Base-by-base conservation (phyloP, 1,140 invertebrate genomes). In the Asobara japonica region DNA sequence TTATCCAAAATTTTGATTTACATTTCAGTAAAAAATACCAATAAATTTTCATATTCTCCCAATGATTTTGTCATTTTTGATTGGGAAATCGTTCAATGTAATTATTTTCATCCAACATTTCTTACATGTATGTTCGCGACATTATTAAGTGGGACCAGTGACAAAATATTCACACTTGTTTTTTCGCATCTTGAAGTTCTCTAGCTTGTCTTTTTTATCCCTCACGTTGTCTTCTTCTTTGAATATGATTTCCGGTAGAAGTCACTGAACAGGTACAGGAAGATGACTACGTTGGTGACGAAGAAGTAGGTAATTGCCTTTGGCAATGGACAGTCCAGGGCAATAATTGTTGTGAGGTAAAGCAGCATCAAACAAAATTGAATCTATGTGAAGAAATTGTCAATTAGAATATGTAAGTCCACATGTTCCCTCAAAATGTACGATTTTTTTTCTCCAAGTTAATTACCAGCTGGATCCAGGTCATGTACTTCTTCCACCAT, bases 401-500 rank as follows among this genome's bases (percentile, higher is more conserved):
- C 20, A 29, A 38, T 25, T 41, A 22, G 56, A 25, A 65, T 38
- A 48, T 22, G 16, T 20, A 71, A 4, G 20, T 69, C n/a, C n/a
- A n/a, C n/a, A n/a, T n/a, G n/a, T n/a, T n/a, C n/a, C n/a, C n/a
- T n/a, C n/a, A n/a, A n/a, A n/a, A n/a, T n/a, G n/a, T n/a, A 69
- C 27, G n/a, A 22, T 25, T 48, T 20, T 16, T 61, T 56, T 60
- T 41, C 27, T 41, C 5, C n/a, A n/a, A n/a, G n/a, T n/a, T 83
- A 82, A 83, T 87, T 86, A 92, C 92, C 87, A 95, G 83, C 84
- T 95, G 94, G 41, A 94, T 89, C 77, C 88, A 88, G 0, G 94
- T 95, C 84, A 95, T 90, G 82, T 95, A 94, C 79, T 92, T 94
- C 79, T 95, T 95, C 93, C 93, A 95, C 93, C 93, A 94, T 1